These are phyloP conservation scores for Calliopsis andreniformis DNA, from an alignment of 1,140 invertebrate species.

Conservation along the genomic window DNA sequence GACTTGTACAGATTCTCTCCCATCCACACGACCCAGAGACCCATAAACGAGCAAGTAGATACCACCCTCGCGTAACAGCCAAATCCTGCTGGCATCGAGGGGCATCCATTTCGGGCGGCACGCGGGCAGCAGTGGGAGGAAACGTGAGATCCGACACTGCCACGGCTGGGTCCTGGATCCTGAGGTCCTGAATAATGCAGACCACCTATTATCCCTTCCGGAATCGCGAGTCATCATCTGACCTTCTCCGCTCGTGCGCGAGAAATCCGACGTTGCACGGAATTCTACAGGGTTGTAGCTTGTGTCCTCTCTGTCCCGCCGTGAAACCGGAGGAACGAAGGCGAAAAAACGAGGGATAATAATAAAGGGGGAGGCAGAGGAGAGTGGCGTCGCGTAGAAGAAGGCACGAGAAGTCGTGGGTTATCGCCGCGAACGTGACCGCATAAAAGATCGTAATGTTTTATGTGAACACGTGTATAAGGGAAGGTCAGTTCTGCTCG, in stretches of 20 bases:
- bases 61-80: background rate
- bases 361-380: slow-evolving; percentile 28
- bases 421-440: slow-evolving; percentile 68
- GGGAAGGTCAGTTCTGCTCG: slow-evolving; percentile 71
- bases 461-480: slow-evolving; percentile 73
- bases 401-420: slow-evolving; percentile 55
- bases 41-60: no score
- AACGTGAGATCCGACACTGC: slow-evolving; percentile 39
- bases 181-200: slow-evolving; percentile 64
- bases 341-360: slow-evolving; percentile 16
- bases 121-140: background rate
- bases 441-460: slow-evolving; percentile 71
- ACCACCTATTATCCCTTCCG: slow-evolving; percentile 60
- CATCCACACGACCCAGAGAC: no score
- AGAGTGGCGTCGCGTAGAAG: slow-evolving; percentile 26
- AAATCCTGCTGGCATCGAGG: background rate
- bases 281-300: slow-evolving; percentile 14
- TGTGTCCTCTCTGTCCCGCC: slow-evolving; percentile 27
- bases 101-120: slow-evolving; percentile 2
- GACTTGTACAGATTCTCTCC: no score
- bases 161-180: slow-evolving; percentile 30
- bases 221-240: slow-evolving; percentile 58
- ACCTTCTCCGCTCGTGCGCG: slow-evolving; percentile 33
- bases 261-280: slow-evolving; percentile 50
- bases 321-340: slow-evolving; percentile 40